Base-by-base conservation (phyloP, 2,797 vertebrate species). In the Prunella strophiata region DNA sequence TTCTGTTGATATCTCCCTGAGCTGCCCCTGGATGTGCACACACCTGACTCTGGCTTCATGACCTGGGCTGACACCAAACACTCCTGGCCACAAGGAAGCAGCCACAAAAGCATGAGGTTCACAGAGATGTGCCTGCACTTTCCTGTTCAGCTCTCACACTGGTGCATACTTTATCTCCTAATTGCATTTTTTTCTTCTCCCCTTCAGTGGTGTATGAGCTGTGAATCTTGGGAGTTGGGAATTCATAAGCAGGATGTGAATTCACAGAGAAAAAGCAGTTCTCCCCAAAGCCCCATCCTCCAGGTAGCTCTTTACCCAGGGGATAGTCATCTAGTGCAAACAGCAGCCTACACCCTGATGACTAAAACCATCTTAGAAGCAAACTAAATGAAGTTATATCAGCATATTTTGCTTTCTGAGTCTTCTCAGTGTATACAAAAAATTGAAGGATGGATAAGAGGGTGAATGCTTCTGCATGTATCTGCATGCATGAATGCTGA, bases 291-390 rank as follows among this genome's bases (percentile, higher is more conserved):
- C 59, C 77, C 36, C 34, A 9, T 93, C 90, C 95, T 95, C 67
- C 81, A 82, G 83, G 85, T 94, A 95, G 71, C 80, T 86, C 52
- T 88, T 86, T 84, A 76, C 91, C n/a, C 88, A 73, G 67, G 88
- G 85, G 94, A 91, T 6, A 67, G 62, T 59, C 63, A 88, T 70
- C 77, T 62, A 79, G 61, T 79, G 80, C 85, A 96, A 96, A 96
- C 83, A 96, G 66, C 83, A 93, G 85, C 95, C 94, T 73, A 88
- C 71, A 71, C 52, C 71, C 91, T 84, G 83, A 84, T 85, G 83
- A 76, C 83, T 96, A 75, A 91, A 95, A 63, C 36, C 77, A 43
- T 88, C 91, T 91, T 36, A 93, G 88, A 86, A 73, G 70, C 55
- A 76, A 93, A 63, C 36, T 67, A 90, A 90, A 91, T 94, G 51